Evolutionary conservation across 1,140 invertebrate species (phyloP), one percentile per base, ranked within the genome.

Genomic region (Daktulosphaira vitifoliae): DNA sequence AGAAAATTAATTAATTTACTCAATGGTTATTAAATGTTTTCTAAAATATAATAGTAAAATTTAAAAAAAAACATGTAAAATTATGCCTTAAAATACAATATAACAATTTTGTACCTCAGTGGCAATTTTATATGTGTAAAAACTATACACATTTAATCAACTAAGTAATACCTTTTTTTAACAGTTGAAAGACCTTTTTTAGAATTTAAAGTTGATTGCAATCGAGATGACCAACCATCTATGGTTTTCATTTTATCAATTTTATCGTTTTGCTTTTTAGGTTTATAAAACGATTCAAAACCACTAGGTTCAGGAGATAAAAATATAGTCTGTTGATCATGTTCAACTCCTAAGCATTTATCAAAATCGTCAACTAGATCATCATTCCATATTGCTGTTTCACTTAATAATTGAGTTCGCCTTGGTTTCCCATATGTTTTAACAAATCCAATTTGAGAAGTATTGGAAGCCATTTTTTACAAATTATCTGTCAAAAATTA

Each of bases 351-450:
- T 9, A 62, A 33, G 29, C 56, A 62, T 62, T 48, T 46, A 4
- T 62, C 56, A 11, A 62, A 62, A 33, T 46, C 25, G 29, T 59
- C 54, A 33, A 8, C 16, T 26, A 59, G 26, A 59, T 59, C 16
- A 62, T 62, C 25, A 48, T 62, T n/a, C 56, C 56, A 62, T 3
- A 62, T 4, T 20, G 56, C 42, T 20, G 25, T 22, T 8, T 33
- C 23, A n/a, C 56, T 37, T 8, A 62, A n/a, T 4, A n/a, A 4
- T 48, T 62, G 56, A 0, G 42, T 62, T 20, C 25, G 56, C 15
- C 56, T 62, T 39, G 56, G 56, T 13, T 62, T 62, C 6, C 56
- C 56, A 22, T 62, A 62, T 1, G 56, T 62, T n/a, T 33, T 62
- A 8, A 62, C 25, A 33, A 33, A 33, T 6, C 29, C 29, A 22